Conservation (phyloP, 1,140 invertebrate genomes). For the Drosophila navojoa region DNA sequence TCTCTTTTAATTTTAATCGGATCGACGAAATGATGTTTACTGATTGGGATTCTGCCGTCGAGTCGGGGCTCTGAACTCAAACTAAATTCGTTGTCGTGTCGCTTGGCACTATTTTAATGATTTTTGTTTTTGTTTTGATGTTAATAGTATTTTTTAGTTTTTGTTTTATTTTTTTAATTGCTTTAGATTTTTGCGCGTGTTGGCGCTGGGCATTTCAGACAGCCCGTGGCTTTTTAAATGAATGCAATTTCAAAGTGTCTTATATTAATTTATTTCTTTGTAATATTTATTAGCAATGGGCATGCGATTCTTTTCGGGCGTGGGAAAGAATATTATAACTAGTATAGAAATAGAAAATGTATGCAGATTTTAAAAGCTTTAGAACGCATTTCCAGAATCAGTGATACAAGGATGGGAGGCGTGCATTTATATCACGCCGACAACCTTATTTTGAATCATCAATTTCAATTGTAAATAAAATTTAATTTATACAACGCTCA, state of each 20-base stretch:
- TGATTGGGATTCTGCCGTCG: conserved; percentile 52
- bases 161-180: conserved; percentile 8
- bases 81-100: conserved; percentile 68
- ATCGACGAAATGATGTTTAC: conserved; percentile 20
- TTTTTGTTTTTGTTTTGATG: conserved; percentile 33
- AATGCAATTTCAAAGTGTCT: conserved; percentile 66
- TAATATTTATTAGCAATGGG: conserved; percentile 70
- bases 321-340: conserved; percentile 43
- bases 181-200: conserved; percentile 35
- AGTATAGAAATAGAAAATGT: conserved; percentile 9
- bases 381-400: conserved; percentile 22
- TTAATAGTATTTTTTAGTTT: conserved; percentile 32
- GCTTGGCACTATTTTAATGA: conserved; percentile 67
- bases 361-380: conserved; percentile 33
- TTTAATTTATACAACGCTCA: conserved; percentile 34
- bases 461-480: conserved; percentile 37
- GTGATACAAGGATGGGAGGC: conserved; percentile 4
- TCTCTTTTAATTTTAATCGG: neutral
- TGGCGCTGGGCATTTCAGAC: conserved; percentile 13
- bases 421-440: no score
- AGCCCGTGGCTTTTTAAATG: conserved; percentile 47
- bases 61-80: conserved; percentile 63
- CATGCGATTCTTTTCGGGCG: conserved; percentile 62
- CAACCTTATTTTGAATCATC: conserved; percentile 35
- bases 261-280: conserved; percentile 59